Evolutionary conservation across 2,797 vertebrate genomes (phyloP), one percentile per base, ranked within the genome.

Genomic region (Spinus pinus): DNA sequence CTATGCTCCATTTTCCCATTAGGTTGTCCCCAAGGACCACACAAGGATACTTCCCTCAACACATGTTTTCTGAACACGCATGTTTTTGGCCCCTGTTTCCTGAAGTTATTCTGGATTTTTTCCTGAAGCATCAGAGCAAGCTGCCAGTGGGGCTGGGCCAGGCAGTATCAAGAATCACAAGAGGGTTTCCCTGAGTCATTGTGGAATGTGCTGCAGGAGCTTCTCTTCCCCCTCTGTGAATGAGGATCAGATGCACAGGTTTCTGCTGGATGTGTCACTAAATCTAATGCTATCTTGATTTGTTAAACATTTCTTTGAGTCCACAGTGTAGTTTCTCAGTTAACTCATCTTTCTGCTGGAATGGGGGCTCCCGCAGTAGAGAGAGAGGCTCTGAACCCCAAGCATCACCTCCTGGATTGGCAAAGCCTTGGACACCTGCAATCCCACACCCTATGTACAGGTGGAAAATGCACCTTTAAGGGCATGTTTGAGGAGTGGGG

Each of bases 91-190:
- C n/a, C 8, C 4, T 8, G 4, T 37, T 79, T 81, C 71, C 58
- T 77, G 47, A 72, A 60, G 14, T 35, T 62, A 39, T 49, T 46
- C 17, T 65, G 0, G 0, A 8, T 24, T 4, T 73, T 88, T 31
- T 54, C 37, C 37, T 33, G 46, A 78, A 80, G 56, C 30, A 66
- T n/a, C 51, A 39, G 35, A 80, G 46, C 9, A 35, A 73, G 31
- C 17, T 57, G 24, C 33, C n/a, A 31, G n/a, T 0, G 2, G 35
- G 53, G 58, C 58, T 82, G 88, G 71, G 39, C 53, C 69, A 70
- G 28, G 15, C 0, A 0, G 4, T 12, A 16, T 10, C 30, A 33
- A n/a, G 33, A 61, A 47, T 44, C 47, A 10, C 22, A 7, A 1
- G 5, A 39, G 18, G 31, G 7, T 41, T 90, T 70, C 39, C 56